Conservation (phyloP, 1,140 invertebrate species). For the Aphis gossypii region DNA sequence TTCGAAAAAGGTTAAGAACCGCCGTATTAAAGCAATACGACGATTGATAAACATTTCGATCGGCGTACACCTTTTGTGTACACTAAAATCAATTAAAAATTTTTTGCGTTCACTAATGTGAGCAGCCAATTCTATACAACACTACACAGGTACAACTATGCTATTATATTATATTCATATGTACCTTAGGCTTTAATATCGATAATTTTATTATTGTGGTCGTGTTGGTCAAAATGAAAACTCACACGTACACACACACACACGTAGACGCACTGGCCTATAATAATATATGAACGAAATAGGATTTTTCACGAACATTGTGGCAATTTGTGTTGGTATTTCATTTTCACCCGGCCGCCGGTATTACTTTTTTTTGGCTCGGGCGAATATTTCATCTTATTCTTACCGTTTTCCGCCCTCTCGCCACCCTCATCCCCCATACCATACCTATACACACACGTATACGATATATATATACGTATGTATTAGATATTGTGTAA, state of each 20-base stretch:
- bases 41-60: neutral
- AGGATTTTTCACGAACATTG: constrained; percentile 17
- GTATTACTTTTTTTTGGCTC: constrained; percentile 28
- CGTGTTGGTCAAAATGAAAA: neutral
- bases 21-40: neutral
- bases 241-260: no score
- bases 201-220: neutral
- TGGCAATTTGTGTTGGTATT: constrained; percentile 35
- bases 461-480: neutral
- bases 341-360: constrained; percentile 26
- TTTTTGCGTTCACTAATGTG: neutral
- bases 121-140: no score
- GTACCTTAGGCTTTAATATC: neutral
- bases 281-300: neutral
- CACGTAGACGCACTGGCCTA: no score
- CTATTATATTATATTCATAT: neutral
- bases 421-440: no score
- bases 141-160: no score
- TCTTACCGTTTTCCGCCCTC: neutral
- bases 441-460: neutral
- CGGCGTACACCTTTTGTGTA: neutral
- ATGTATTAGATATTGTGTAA: neutral
- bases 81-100: neutral
- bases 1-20: no score
- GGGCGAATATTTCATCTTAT: constrained; percentile 53